Percentiles rank a stretch among this genome's conserved stretches.
These are phyloP conservation scores for Ispidina picta DNA, from an alignment of 2,797 vertebrate species.

Conservation along the genomic window DNA sequence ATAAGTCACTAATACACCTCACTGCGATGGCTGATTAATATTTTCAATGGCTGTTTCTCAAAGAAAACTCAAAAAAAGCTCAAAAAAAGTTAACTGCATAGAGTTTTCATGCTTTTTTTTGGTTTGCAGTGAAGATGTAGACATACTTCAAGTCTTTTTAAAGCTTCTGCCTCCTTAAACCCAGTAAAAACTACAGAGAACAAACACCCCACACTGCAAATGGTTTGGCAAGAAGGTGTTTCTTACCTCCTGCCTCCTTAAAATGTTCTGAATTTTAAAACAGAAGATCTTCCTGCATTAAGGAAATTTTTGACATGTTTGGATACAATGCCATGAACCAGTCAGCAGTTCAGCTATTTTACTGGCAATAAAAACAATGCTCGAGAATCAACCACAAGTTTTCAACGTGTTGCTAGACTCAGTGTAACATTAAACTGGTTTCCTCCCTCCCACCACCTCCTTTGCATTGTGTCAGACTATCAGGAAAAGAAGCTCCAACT, in stretches of 20 bases:
- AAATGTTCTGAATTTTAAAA: background rate
- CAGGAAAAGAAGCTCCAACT: background rate
- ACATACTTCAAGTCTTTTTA: background rate
- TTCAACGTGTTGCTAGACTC: background rate
- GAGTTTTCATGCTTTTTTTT: background rate
- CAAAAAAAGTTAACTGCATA: background rate
- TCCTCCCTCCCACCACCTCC: background rate
- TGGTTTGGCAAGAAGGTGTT: background rate
- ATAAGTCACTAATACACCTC: background rate
- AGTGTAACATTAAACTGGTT: background rate
- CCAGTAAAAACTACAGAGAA: background rate
- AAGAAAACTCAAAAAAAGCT: background rate
- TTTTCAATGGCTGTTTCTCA: background rate
- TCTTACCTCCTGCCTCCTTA: background rate
- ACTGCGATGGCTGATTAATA: background rate
- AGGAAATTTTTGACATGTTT: background rate
- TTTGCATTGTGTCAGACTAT: background rate
- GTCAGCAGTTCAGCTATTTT: background rate
- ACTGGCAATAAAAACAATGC: background rate
- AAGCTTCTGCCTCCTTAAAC: background rate
- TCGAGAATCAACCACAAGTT: background rate
- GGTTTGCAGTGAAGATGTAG: background rate
- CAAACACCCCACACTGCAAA: background rate
- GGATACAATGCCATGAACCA: rapidly evolving
- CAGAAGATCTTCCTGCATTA: background rate